phyloP scores from a whole-genome alignment of 37 sponge, comb jelly and placozoan genomes.

The Crambe crambe region DNA sequence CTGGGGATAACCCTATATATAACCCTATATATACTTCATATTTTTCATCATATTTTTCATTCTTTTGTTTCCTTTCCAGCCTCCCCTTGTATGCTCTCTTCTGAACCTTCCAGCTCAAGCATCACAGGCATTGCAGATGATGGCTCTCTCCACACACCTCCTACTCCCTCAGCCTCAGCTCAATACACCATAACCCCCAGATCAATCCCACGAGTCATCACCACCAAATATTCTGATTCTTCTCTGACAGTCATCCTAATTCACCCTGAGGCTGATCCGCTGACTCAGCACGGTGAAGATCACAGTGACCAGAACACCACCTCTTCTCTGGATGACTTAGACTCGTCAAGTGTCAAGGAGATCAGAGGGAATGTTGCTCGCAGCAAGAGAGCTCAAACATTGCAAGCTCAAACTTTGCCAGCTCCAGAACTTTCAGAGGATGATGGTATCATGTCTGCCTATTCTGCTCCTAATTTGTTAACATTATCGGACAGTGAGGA shows the following conservation, averaged over 20 bases:
- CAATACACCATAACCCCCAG: not conserved
- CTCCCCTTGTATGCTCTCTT: not conserved
- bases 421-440: not conserved
- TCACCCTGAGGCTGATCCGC: not conserved
- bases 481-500: not conserved
- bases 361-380: not conserved
- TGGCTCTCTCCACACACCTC: not conserved
- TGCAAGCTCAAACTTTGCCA: not conserved
- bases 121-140: not conserved
- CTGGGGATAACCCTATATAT: no score
- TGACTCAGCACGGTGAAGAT: not conserved
- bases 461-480: conserved; percentile 18
- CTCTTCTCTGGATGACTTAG: conserved; percentile 10
- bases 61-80: no score
- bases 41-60: no score
- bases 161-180: not conserved
- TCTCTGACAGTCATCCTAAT: no score
- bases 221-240: conserved; percentile 15
- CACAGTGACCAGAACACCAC: not conserved
- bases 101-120: conserved; percentile 1
- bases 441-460: not conserved
- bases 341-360: not conserved
- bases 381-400: not conserved
- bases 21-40: no score
- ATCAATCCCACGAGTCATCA: conserved; percentile 29